Conservation (phyloP, 2,888 invertebrate genomes). For the Drosophila prostipennis region DNA sequence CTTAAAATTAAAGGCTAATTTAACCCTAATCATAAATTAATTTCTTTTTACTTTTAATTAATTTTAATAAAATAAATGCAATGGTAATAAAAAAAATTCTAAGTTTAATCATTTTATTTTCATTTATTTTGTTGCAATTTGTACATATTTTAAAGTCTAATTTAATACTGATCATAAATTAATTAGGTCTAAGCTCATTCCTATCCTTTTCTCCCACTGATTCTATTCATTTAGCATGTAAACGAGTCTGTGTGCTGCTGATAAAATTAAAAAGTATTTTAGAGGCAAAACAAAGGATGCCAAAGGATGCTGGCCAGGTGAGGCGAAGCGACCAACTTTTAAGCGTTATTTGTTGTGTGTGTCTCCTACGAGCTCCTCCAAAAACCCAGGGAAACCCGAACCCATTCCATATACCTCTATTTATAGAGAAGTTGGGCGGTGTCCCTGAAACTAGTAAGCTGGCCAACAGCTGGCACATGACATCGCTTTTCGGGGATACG, state of each 20-base stretch:
- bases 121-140: no score
- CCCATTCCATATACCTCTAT: not conserved
- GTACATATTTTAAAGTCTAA: no score
- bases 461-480: constrained; percentile 49
- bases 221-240: constrained; percentile 63
- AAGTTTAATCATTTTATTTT: no score
- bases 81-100: no score
- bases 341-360: constrained; percentile 49
- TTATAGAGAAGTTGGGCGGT: constrained; percentile 1
- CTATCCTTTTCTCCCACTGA: constrained; percentile 56
- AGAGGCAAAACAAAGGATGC: constrained; percentile 51
- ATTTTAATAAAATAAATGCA: no score
- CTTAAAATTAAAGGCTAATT: no score
- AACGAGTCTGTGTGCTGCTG: constrained; percentile 61
- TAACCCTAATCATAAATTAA: no score
- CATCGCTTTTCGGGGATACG: constrained; percentile 37
- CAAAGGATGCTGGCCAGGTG: constrained; percentile 23
- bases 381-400: not conserved
- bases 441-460: constrained; percentile 34
- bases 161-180: not conserved
- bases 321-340: constrained; percentile 47
- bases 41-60: no score
- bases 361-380: constrained; percentile 12
- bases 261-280: constrained; percentile 80
- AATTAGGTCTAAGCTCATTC: not conserved